These are phyloP conservation scores for Octopus bimaculoides DNA, from an alignment of 1,140 invertebrate species.

Conservation along the genomic window DNA sequence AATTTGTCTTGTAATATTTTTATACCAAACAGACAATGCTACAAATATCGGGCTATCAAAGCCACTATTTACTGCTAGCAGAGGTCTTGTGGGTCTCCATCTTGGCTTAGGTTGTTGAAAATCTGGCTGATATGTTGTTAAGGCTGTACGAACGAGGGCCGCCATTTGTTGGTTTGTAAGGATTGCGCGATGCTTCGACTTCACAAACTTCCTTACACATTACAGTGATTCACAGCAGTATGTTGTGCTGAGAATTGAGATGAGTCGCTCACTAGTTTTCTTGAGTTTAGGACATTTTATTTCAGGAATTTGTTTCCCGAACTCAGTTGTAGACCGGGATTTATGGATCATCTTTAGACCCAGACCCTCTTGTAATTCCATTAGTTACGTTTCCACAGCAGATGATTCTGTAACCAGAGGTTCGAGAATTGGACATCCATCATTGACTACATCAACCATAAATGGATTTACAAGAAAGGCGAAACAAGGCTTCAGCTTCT, in stretches of 20 bases:
- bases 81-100: not conserved
- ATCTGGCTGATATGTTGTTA: not conserved
- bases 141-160: not conserved
- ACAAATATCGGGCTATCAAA: not conserved
- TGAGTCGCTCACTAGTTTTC: not conserved
- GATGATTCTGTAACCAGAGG: not conserved
- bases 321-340: not conserved
- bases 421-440: conserved; percentile 1
- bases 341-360: conserved; percentile 5
- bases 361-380: not conserved
- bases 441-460: not conserved
- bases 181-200: not conserved
- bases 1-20: not conserved
- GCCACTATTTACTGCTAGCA: not conserved
- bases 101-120: too few species aligned
- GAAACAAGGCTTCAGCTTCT: too few species aligned
- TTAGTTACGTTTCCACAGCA: not conserved
- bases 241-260: not conserved
- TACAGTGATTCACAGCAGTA: not conserved
- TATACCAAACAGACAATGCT: not conserved
- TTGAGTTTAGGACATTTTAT: not conserved
- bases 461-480: too few species aligned
- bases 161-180: not conserved
- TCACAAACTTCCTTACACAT: not conserved
- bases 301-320: not conserved